Evolutionary conservation across 2,888 invertebrate species (phyloP).

Genomic region (Orthosia gothica): DNA sequence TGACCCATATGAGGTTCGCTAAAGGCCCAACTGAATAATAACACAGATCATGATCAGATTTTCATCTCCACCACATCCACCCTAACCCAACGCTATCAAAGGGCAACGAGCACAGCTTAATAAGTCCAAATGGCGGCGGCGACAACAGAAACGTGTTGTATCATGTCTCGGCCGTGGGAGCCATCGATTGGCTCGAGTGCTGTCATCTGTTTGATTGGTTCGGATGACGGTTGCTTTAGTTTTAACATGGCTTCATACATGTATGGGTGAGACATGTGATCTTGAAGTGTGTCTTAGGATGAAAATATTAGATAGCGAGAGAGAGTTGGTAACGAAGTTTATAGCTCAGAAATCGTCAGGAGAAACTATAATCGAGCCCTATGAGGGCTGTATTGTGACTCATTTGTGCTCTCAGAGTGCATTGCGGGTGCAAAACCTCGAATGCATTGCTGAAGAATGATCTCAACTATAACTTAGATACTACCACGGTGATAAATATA

Average conservation of each 20-base stretch:
- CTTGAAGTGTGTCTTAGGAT: not conserved
- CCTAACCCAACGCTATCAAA: constrained; percentile 68
- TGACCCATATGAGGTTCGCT: too few relatives aligned
- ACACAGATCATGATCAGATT: too few relatives aligned
- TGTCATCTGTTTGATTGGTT: constrained; percentile 78
- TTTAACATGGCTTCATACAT: constrained; percentile 27
- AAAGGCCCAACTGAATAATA: too few relatives aligned
- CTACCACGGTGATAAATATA: too few relatives aligned
- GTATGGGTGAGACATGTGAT: not conserved
- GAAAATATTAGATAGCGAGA: not conserved
- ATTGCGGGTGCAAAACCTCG: too few relatives aligned
- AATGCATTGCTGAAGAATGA: too few relatives aligned
- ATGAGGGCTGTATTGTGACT: not conserved
- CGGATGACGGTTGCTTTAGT: constrained; percentile 40
- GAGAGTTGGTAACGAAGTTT: not conserved
- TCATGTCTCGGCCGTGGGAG: constrained; percentile 82
- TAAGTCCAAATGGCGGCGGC: constrained; percentile 88
- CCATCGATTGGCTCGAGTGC: constrained; percentile 85
- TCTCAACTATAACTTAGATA: too few relatives aligned
- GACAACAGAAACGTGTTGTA: constrained; percentile 81
- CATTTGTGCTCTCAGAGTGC: too few relatives aligned
- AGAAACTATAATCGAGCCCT: not conserved
- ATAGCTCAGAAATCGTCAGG: not conserved
- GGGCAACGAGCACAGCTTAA: constrained; percentile 84
- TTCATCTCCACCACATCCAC: constrained; percentile 72